phyloP scores from a whole-genome alignment of 37 sponge, comb jelly and placozoan genomes.

The Ianthella basta region DNA sequence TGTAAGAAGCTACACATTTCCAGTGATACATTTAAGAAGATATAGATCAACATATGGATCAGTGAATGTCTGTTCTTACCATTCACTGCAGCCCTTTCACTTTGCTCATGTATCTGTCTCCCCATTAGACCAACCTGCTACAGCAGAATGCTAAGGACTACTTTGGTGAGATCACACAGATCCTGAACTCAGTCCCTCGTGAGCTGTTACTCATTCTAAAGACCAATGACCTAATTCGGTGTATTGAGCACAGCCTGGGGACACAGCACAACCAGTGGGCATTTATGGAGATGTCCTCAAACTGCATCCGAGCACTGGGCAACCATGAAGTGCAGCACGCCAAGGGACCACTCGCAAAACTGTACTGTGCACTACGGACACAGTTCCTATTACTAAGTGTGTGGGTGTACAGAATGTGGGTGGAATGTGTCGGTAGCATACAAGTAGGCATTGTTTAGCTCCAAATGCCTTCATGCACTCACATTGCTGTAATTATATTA shows the following conservation, averaged over 20 bases:
- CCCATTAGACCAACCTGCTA: not conserved
- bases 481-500: too few relatives aligned
- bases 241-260: conserved; percentile 74
- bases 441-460: not conserved
- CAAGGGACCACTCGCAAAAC: not conserved
- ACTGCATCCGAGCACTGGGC: conserved; percentile 75
- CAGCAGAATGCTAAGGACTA: conserved; percentile 41
- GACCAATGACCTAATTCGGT: conserved; percentile 90
- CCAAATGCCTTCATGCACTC: too few relatives aligned
- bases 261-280: conserved; percentile 35
- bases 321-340: conserved; percentile 42
- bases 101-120: too few relatives aligned
- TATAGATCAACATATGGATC: too few relatives aligned
- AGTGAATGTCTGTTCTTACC: too few relatives aligned
- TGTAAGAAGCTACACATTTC: too few relatives aligned
- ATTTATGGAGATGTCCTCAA: conserved; percentile 79
- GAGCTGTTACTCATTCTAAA: conserved; percentile 92
- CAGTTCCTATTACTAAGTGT: conserved; percentile 27
- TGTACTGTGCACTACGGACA: conserved; percentile 14
- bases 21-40: too few relatives aligned
- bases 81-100: too few relatives aligned
- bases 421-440: conserved; percentile 3
- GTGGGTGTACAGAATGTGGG: conserved; percentile 40
- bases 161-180: conserved; percentile 66
- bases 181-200: conserved; percentile 84